Evolutionary conservation across 2,797 vertebrate genomes (phyloP).

Genomic region (Pteropus rufus): DNA sequence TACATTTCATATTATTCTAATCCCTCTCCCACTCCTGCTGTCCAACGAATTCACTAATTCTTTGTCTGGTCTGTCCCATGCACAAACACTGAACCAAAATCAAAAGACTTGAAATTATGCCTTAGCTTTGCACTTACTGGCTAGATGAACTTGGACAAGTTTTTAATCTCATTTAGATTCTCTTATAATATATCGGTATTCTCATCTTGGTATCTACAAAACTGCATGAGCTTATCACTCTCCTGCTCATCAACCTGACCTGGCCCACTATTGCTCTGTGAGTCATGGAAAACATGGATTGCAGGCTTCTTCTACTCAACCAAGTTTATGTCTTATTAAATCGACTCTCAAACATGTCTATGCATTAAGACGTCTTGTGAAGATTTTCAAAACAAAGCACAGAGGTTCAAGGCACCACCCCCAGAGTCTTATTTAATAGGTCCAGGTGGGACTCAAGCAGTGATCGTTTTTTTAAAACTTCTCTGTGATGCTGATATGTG

Average conservation of each 20-base stretch:
- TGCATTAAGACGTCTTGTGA: conserved; percentile 13
- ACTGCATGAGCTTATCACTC: neutral
- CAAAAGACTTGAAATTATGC: neutral
- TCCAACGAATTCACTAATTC: neutral
- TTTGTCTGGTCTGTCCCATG: neutral
- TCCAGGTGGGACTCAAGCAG: neutral
- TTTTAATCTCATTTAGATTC: neutral
- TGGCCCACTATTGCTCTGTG: neutral
- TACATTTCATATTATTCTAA: neutral
- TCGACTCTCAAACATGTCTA: neutral
- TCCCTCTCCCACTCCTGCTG: neutral
- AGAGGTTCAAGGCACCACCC: neutral
- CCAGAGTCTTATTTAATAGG: neutral
- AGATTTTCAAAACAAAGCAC: conserved; percentile 52
- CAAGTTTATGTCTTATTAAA: conserved; percentile 34
- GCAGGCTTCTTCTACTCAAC: neutral
- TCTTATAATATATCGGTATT: neutral
- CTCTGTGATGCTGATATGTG: neutral
- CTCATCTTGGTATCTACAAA: neutral
- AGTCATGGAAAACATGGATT: conserved; percentile 39
- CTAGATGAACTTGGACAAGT: neutral
- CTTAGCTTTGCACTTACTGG: neutral
- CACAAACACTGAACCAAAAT: neutral
- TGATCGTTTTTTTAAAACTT: neutral
- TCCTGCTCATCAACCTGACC: neutral